These are phyloP conservation scores for Pseudomyrmex cubaensis DNA, from an alignment of 1,140 invertebrate species.

Conservation along the genomic window DNA sequence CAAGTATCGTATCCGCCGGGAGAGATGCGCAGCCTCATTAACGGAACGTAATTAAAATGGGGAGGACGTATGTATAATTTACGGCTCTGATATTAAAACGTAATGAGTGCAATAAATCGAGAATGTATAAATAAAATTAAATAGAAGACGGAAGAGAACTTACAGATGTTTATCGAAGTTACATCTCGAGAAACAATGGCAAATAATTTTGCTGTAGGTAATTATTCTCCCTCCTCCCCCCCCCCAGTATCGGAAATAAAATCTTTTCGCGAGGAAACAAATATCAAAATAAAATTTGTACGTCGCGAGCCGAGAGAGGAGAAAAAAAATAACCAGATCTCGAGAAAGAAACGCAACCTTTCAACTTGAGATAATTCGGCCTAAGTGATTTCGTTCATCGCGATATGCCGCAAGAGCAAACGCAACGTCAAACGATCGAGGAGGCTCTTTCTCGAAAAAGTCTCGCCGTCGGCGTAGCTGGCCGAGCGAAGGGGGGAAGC, in stretches of 20 bases:
- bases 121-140: constrained; percentile 31
- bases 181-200: no score
- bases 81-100: constrained; percentile 2
- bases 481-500: constrained; percentile 25
- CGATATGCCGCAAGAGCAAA: not conserved
- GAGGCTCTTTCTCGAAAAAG: constrained; percentile 18
- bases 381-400: constrained; percentile 36
- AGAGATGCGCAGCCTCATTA: constrained; percentile 4
- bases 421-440: constrained; percentile 23
- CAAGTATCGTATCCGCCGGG: not conserved
- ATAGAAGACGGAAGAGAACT: not conserved
- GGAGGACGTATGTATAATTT: constrained; percentile 7
- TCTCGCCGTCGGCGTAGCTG: constrained; percentile 32
- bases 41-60: constrained; percentile 1
- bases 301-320: no score
- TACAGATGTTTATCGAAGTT: not conserved
- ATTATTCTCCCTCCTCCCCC: no score
- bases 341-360: not conserved
- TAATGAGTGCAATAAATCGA: not conserved
- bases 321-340: no score
- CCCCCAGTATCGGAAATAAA: no score
- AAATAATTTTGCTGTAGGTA: no score
- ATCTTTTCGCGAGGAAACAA: no score
- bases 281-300: no score
- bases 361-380: constrained; percentile 16